Evolutionary conservation across 2,888 invertebrate species (phyloP).

Genomic region (Cryptocheilus praepositus): DNA sequence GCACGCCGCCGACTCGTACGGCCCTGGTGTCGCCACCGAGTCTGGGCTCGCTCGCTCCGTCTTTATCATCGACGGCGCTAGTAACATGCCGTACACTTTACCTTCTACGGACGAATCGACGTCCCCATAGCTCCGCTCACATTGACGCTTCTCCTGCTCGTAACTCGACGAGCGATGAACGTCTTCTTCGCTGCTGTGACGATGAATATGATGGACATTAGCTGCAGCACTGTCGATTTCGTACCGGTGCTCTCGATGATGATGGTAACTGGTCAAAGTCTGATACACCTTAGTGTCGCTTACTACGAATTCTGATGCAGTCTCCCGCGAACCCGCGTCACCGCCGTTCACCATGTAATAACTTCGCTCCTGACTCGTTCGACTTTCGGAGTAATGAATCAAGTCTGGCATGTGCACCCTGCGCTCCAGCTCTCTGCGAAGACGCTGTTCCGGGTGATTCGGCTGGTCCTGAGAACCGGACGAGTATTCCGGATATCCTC

Average conservation of each 20-base stretch:
- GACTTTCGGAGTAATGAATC: conserved; percentile 31
- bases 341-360: conserved; percentile 44
- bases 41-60: conserved; percentile 68
- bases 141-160: conserved; percentile 28
- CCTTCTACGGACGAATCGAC: conserved; percentile 51
- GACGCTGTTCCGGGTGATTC: conserved; percentile 42
- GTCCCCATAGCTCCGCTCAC: conserved; percentile 39
- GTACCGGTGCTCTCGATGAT: conserved; percentile 38
- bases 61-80: conserved; percentile 69
- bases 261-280: conserved; percentile 37
- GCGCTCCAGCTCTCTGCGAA: conserved; percentile 37
- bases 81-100: conserved; percentile 61
- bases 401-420: conserved; percentile 37
- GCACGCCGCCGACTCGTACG: conserved; percentile 55
- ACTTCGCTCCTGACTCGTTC: conserved; percentile 32
- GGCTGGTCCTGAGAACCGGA: conserved; percentile 42
- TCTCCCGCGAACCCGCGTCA: conserved; percentile 29
- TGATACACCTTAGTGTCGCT: conserved; percentile 53
- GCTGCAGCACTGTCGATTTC: neutral
- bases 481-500: conserved; percentile 48
- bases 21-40: conserved; percentile 71
- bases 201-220: conserved; percentile 16
- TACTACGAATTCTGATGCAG: conserved; percentile 18
- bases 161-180: conserved; percentile 37
- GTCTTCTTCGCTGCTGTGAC: conserved; percentile 15